phyloP scores from a whole-genome alignment of 2,797 vertebrate genomes.

The Danio albolineatus region DNA sequence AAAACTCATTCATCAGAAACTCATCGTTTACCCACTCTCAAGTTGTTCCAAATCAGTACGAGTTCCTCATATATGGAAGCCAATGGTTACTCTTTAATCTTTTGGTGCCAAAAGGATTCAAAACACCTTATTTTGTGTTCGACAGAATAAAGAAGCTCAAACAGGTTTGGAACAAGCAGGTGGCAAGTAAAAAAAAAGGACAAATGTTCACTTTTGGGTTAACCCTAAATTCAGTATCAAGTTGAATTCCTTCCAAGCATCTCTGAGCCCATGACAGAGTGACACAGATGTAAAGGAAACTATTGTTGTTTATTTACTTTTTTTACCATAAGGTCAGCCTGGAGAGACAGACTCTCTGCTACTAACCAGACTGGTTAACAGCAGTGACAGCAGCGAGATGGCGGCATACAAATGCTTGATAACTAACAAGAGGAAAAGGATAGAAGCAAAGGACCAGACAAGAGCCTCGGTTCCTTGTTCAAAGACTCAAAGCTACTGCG shows the following conservation, averaged over 20 bases:
- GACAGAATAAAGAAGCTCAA: no score
- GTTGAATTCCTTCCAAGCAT: neutral
- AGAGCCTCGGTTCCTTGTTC: constrained; percentile 11
- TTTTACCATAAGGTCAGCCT: constrained; percentile 60
- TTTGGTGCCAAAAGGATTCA: no score
- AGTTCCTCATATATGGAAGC: no score
- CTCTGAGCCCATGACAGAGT: neutral
- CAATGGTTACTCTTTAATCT: no score
- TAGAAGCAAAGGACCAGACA: constrained; percentile 7
- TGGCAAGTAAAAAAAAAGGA: no score
- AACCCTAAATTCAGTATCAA: no score
- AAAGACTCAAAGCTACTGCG: constrained; percentile 8
- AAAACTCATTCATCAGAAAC: no score
- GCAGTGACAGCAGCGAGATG: constrained; percentile 76
- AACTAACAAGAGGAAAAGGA: constrained; percentile 47
- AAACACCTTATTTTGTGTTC: no score
- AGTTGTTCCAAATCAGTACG: no score
- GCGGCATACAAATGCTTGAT: constrained; percentile 62
- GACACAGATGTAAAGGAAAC: constrained; percentile 61
- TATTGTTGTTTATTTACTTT: constrained; percentile 72
- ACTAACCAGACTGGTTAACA: constrained; percentile 63
- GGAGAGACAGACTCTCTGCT: constrained; percentile 59
- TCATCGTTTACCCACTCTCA: no score
- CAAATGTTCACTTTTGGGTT: no score
- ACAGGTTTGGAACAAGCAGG: no score